A percentile compares a stretch with the other conserved stretches of the same genome.
These are phyloP conservation scores for Nyctereutes procyonoides DNA, from an alignment of 2,113 vertebrate species.

Conservation along the genomic window DNA sequence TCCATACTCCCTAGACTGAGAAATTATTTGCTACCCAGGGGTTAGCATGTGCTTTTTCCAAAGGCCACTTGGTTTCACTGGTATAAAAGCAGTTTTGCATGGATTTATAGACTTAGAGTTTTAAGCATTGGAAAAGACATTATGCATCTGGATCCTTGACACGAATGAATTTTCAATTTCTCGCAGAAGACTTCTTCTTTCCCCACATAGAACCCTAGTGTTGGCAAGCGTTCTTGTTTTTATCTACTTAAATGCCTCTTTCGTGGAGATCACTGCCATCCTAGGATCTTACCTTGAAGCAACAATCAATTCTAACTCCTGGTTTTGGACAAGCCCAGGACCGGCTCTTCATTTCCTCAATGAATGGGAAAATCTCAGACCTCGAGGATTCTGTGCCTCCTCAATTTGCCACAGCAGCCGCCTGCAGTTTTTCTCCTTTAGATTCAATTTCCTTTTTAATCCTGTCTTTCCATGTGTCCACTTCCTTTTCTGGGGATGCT, in stretches of 20 bases:
- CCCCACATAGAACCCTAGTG: background rate
- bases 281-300: background rate
- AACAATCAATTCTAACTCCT: background rate
- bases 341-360: background rate
- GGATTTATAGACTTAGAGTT: background rate
- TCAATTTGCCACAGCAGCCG: background rate
- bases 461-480: background rate
- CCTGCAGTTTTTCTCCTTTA: background rate
- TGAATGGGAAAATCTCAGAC: too few species aligned
- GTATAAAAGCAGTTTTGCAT: background rate
- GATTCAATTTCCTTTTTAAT: background rate
- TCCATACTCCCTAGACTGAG: background rate
- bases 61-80: background rate
- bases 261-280: background rate
- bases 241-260: background rate
- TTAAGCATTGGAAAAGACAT: background rate
- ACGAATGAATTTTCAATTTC: background rate
- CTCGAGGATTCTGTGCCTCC: background rate
- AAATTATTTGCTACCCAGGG: background rate
- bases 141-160: background rate
- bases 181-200: background rate
- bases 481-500: background rate
- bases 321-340: background rate
- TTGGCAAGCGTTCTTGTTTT: background rate
- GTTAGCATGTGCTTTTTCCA: constrained; percentile 9